These are phyloP conservation scores for Esox masquinongy DNA, from an alignment of 2,797 vertebrate species.

Conservation along the genomic window DNA sequence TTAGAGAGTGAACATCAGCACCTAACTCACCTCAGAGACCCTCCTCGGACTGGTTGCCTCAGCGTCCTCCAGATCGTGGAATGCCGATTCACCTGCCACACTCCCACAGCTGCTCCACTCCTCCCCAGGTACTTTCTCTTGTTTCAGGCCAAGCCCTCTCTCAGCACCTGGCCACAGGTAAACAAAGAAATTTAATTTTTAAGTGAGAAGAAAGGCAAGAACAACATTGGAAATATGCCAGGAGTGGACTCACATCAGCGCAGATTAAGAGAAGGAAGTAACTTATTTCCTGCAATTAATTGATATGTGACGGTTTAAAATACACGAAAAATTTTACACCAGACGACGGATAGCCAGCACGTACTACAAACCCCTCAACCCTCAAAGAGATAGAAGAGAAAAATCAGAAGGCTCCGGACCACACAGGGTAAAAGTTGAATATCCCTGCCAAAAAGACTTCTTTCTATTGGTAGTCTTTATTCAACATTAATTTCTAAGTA, in stretches of 20 bases:
- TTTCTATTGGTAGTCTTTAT: too few relatives aligned
- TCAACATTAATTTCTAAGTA: too few relatives aligned
- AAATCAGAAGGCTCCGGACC: too few relatives aligned
- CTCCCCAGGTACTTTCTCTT: constrained; percentile 58
- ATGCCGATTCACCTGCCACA: constrained; percentile 35
- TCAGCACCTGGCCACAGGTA: constrained; percentile 45
- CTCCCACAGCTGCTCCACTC: constrained; percentile 46
- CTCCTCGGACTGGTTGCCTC: constrained; percentile 27
- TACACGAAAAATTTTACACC: too few relatives aligned
- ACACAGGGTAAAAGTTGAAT: too few relatives aligned
- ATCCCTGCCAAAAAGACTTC: too few relatives aligned
- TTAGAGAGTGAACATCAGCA: not conserved
- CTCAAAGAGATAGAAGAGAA: too few relatives aligned
- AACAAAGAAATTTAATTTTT: not conserved
- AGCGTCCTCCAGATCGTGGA: constrained; percentile 36
- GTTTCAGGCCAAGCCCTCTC: constrained; percentile 59
- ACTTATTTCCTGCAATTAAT: not conserved
- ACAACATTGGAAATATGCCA: not conserved
- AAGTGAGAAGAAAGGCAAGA: not conserved
- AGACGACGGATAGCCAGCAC: too few relatives aligned
- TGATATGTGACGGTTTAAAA: too few relatives aligned
- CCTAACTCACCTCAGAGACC: constrained; percentile 39
- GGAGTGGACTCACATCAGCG: not conserved
- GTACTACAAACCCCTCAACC: too few relatives aligned
- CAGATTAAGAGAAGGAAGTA: not conserved